A percentile compares a stretch with the other conserved stretches of the same genome.
Evolutionary conservation across 2,797 vertebrate genomes (phyloP).

Genomic region (Margarornis squamiger): DNA sequence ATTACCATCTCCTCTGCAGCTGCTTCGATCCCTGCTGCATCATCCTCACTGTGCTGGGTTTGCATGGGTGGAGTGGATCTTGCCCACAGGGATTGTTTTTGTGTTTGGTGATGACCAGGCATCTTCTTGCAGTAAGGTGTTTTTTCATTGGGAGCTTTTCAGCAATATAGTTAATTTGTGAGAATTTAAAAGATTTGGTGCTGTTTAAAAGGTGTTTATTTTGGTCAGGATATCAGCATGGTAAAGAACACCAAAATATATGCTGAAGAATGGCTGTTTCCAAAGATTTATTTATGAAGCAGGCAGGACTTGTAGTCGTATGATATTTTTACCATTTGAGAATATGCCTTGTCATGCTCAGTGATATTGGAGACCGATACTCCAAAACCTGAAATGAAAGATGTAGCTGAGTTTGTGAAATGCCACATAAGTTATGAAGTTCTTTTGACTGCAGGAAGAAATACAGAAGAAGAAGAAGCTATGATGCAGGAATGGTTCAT

Average conservation of each 20-base stretch:
- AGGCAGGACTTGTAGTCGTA: not conserved
- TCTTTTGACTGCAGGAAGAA: constrained; percentile 83
- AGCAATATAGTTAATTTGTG: constrained; percentile 37
- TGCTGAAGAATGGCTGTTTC: not conserved
- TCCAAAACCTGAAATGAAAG: not conserved
- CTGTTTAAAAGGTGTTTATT: constrained; percentile 53
- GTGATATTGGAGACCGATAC: not conserved
- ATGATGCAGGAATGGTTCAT: constrained; percentile 99
- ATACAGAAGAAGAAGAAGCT: constrained; percentile 96
- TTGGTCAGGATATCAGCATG: constrained; percentile 46
- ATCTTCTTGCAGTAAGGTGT: constrained; percentile 17
- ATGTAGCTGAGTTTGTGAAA: not conserved
- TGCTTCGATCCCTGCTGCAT: not conserved
- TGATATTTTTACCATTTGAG: not conserved
- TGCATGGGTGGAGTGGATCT: not conserved
- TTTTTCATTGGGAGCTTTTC: constrained; percentile 51
- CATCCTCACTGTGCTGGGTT: not conserved
- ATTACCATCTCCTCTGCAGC: not conserved
- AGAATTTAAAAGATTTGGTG: constrained; percentile 40
- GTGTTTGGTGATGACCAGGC: not conserved
- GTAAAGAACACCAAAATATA: constrained; percentile 25
- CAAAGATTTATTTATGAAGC: not conserved
- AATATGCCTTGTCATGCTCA: not conserved
- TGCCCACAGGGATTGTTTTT: constrained; percentile 27
- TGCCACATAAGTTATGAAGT: not conserved